Evolutionary conservation across 2,797 vertebrate genomes (phyloP).

Genomic region (Ctenosaura bakeri): DNA sequence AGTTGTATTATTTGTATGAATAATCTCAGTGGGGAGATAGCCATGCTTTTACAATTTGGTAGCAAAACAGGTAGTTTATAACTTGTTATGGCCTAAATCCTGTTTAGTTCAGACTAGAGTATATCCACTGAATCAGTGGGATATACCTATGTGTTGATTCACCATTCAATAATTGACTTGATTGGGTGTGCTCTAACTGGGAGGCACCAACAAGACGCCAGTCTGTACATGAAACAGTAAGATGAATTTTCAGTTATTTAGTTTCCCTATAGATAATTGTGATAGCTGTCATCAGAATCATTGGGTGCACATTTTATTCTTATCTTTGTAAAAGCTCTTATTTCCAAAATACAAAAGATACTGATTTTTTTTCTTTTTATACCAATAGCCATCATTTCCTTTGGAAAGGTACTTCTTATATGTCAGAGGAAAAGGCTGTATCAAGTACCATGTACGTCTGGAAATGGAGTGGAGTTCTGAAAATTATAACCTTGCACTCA

Average conservation of each 20-base stretch:
- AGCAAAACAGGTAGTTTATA: not conserved
- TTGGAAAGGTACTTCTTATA: conserved; percentile 83
- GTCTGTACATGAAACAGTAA: not conserved
- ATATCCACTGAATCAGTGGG: no score
- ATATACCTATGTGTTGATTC: no score
- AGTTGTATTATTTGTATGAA: not conserved
- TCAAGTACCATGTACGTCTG: conserved; percentile 75
- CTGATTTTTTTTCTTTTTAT: conserved; percentile 81
- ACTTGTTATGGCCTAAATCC: no score
- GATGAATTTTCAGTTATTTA: conserved; percentile 23
- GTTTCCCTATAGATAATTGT: conserved; percentile 78
- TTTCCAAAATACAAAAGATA: conserved; percentile 90
- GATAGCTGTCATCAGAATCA: conserved; percentile 93
- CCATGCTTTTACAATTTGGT: not conserved
- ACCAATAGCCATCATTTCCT: conserved; percentile 83
- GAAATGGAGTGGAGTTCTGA: conserved; percentile 71
- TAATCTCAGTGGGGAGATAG: not conserved
- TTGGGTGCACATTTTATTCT: conserved; percentile 94
- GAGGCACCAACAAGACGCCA: no score
- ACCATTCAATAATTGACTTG: no score
- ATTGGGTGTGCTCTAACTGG: no score
- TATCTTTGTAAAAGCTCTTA: conserved; percentile 85
- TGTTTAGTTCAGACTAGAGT: no score
- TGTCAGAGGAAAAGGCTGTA: conserved; percentile 75
- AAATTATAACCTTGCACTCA: conserved; percentile 66